Evolutionary conservation across 2,888 invertebrate genomes (phyloP).

Genomic region (Diabrotica balteata): DNA sequence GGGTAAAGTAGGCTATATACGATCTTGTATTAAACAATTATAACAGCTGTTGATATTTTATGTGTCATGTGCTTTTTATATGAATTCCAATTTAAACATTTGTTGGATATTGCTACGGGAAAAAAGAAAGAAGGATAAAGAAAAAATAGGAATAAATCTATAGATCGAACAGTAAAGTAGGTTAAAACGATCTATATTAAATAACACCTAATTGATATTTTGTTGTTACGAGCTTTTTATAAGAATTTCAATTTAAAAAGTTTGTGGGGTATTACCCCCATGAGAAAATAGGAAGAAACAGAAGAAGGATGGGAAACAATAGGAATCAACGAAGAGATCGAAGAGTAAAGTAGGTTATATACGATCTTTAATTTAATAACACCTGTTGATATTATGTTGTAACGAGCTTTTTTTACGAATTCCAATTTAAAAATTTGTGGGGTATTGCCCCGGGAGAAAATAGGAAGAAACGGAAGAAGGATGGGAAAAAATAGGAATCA

Average conservation of each 20-base stretch:
- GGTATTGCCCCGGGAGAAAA: neutral
- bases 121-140: too few relatives aligned
- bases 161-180: too few relatives aligned
- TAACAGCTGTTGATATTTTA: too few relatives aligned
- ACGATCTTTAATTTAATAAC: too few relatives aligned
- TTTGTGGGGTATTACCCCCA: slow-evolving; percentile 1
- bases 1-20: too few relatives aligned
- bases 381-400: neutral
- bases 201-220: too few relatives aligned
- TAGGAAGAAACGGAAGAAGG: neutral
- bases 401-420: neutral
- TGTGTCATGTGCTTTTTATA: neutral
- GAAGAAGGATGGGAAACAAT: neutral
- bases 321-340: neutral
- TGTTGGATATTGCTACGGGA: neutral
- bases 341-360: neutral
- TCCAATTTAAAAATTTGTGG: neutral
- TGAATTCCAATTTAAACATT: slow-evolving; percentile 28
- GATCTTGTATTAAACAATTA: too few relatives aligned
- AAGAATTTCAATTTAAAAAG: slow-evolving; percentile 29
- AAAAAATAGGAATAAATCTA: too few relatives aligned
- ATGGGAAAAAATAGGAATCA: neutral
- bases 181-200: too few relatives aligned
- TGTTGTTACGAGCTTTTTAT: neutral
- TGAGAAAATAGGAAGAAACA: neutral